Conservation (phyloP, 2,113 vertebrate species). For the Acrocephalus arundinaceus region DNA sequence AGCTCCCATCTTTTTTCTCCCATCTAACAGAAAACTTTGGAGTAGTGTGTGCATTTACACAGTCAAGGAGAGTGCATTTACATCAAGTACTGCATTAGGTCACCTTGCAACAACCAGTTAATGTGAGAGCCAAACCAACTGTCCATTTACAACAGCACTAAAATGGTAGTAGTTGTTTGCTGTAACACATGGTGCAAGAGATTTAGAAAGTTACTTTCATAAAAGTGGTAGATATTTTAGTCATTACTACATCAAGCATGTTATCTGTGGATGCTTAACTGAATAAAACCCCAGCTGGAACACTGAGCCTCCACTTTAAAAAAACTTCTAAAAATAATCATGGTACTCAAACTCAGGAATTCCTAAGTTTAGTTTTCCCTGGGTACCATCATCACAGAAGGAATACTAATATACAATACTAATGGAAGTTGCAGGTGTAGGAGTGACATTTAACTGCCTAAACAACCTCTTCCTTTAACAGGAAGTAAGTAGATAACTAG, state of each 20-base stretch:
- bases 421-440: constrained; percentile 25
- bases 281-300: not conserved
- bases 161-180: not conserved
- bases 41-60: not conserved
- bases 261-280: not conserved
- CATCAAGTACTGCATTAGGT: not conserved
- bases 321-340: not conserved
- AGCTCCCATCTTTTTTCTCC: not conserved
- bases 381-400: not conserved
- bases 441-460: not conserved
- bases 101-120: not conserved
- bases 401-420: not conserved
- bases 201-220: not conserved
- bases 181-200: not conserved
- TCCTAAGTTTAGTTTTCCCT: constrained; percentile 14
- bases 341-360: not conserved
- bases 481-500: not conserved
- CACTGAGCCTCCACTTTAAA: not conserved
- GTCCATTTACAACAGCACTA: not conserved
- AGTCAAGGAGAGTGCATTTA: not conserved
- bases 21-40: not conserved
- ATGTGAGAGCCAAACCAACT: not conserved
- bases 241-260: not conserved
- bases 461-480: constrained; percentile 22
- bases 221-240: not conserved